A percentile compares a stretch with the other conserved stretches of the same genome.
Evolutionary conservation across 2,797 vertebrate genomes (phyloP).

Genomic region (Harpagifer antarcticus): DNA sequence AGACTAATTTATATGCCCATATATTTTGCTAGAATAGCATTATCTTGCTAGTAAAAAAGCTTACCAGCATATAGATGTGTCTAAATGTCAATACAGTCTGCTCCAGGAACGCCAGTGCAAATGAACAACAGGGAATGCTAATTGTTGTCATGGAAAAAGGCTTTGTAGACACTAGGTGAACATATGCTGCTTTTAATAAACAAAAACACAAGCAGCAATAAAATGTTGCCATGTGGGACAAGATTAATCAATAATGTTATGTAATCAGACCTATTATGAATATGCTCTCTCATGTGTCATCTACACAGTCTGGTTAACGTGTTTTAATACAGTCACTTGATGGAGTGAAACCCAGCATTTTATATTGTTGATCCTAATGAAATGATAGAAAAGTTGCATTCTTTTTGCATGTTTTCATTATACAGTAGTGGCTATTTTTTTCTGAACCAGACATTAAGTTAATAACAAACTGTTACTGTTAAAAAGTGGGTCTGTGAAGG

Average conservation of each 20-base stretch:
- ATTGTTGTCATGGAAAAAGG: conserved; percentile 64
- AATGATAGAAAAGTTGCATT: not conserved
- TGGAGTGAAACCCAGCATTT: conserved; percentile 1
- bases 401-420: not conserved
- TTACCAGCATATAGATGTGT: conserved; percentile 24
- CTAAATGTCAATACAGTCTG: conserved; percentile 53
- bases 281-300: conserved; percentile 44
- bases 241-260: conserved; percentile 52
- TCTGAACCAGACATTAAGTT: not conserved
- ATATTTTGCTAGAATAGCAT: conserved; percentile 9
- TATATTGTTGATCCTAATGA: not conserved
- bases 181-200: conserved; percentile 55
- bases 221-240: conserved; percentile 34
- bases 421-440: not conserved
- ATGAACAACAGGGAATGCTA: conserved; percentile 45
- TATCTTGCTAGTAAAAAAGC: not conserved
- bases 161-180: conserved; percentile 49
- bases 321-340: conserved; percentile 6
- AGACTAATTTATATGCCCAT: not conserved
- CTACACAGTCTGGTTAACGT: conserved; percentile 30
- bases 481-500: not conserved
- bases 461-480: conserved; percentile 7
- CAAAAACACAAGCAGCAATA: conserved; percentile 43
- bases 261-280: conserved; percentile 28
- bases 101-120: conserved; percentile 43